Evolutionary conservation across 2,888 invertebrate genomes (phyloP), one percentile per base, ranked within the genome.

Genomic region (Aspidiotus destructor): DNA sequence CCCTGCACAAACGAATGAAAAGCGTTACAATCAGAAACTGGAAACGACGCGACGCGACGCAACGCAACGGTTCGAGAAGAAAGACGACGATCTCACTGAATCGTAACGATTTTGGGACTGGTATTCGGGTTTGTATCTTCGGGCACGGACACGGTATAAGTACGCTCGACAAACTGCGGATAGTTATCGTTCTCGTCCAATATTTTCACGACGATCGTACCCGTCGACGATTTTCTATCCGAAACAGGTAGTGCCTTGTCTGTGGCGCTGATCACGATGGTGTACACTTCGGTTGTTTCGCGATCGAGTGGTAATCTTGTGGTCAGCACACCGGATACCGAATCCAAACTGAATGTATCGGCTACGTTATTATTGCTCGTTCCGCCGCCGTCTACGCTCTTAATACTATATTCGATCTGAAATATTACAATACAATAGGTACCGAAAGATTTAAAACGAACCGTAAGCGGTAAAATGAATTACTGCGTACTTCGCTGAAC

Each of bases 131-230:
- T 89, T 73, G 92, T 85, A 78, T 97, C 93, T 78, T 98, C 98
- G 6, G 88, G 86, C 0, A 93, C 85, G 61, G 86, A 85, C 0
- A 92, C 88, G 0, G 89, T 88, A 78, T 95, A 95, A 0, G 92
- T 89, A 72, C 91, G 83, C 77, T 93, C 91, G 62, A 88, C 87
- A 78, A 94, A 94, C 77, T 94, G 92, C 0, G 94, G 94, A 77
- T 92, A 92, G 77, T 94, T 94, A 79, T 94, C 94, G 75, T 92
- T 92, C 76, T 93, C 94, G 74, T 95, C 94, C 62, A 89, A 77
- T 8, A 95, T 84, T 72, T 86, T 86, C 42, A 95, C 86, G 72
- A 89, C 83, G 53, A 95, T 84, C 41, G 88, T 89, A 0, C 94
- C 89, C 75, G 86, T 89, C 71, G 92, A 87, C 0, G 90, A 88